A percentile compares a stretch with the other conserved stretches of the same genome.
These are phyloP conservation scores for Dicranocentrus wangi DNA, from an alignment of 2,888 invertebrate genomes.

Conservation along the genomic window DNA sequence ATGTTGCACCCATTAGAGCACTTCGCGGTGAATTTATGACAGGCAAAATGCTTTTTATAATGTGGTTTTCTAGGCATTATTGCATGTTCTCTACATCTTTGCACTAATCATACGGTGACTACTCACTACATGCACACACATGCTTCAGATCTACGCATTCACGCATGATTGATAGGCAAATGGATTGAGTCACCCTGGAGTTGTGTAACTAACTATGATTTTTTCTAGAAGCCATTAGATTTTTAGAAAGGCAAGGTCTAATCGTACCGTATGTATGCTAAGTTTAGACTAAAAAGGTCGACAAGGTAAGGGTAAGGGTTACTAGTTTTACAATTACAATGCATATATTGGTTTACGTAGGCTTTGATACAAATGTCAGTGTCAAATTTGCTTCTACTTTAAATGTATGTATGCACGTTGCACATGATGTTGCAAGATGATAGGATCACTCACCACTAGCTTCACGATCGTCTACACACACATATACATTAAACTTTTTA, in stretches of 20 bases:
- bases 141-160: conserved; percentile 1
- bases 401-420: background rate
- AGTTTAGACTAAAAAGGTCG: conserved; percentile 19
- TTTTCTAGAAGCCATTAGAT: conserved; percentile 40
- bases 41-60: too few relatives aligned
- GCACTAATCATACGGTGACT: background rate
- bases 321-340: background rate
- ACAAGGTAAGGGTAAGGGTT: conserved; percentile 13
- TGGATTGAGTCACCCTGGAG: conserved; percentile 39
- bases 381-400: conserved; percentile 20
- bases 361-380: conserved; percentile 36
- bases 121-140: background rate
- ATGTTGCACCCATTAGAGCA: conserved; percentile 5
- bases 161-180: conserved; percentile 25
- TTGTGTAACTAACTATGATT: conserved; percentile 32
- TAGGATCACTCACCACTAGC: background rate
- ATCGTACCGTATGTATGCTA: conserved; percentile 12
- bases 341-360: background rate
- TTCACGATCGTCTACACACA: background rate
- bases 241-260: conserved; percentile 21
- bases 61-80: too few relatives aligned
- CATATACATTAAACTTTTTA: background rate
- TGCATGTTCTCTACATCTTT: background rate
- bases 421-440: background rate
- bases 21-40: too few relatives aligned